Base-by-base conservation (phyloP, 2,797 vertebrate genomes). In the Simalia tracyae region DNA sequence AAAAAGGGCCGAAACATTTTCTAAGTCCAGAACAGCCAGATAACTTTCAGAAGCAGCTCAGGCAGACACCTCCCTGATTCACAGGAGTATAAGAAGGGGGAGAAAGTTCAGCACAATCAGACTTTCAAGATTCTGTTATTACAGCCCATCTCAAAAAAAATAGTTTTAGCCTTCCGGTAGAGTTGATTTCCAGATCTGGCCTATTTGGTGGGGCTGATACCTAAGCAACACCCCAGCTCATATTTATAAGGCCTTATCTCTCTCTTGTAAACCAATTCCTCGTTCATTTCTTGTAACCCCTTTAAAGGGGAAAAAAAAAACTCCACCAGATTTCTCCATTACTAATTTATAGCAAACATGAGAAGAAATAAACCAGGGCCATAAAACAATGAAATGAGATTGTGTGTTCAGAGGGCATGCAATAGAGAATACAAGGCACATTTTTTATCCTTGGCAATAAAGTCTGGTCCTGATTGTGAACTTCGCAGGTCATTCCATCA, bases 401-500 rank as follows among this genome's bases (percentile, higher is more conserved):
- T 54, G 22, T 42, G 84, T 61, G 26, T 84, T 93, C 60, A 61
- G 72, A 76, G 12, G 85, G 68, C 36, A 5, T 5, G 76, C 31
- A n/a, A 72, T 64, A 84, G 46, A 57, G 91, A 84, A 85, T 85
- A 91, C 86, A 22, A 60, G 90, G 76, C 19, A 54, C 56, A 1
- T 86, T 93, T 42, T 76, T 91, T 86, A 93, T 93, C 54, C 22
- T 63, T 4, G 3, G 92, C 87, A 28, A 86, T 93, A 91, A 91
- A 93, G 28, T 57, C 84, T 14, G 59, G 60, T 68, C 86, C 28
- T 42, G 5, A 17, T 46, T 26, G 24, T 4, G 28, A 93, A 86
- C 42, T 54, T 54, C 42, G 7, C 2, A 3, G 28, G n/a, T 64
- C 36, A 22, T 46, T 86, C 89, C 84, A 63, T 91, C 92, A 86